Conservation (phyloP, 2,113 vertebrate species). For the Carassius carassius region DNA sequence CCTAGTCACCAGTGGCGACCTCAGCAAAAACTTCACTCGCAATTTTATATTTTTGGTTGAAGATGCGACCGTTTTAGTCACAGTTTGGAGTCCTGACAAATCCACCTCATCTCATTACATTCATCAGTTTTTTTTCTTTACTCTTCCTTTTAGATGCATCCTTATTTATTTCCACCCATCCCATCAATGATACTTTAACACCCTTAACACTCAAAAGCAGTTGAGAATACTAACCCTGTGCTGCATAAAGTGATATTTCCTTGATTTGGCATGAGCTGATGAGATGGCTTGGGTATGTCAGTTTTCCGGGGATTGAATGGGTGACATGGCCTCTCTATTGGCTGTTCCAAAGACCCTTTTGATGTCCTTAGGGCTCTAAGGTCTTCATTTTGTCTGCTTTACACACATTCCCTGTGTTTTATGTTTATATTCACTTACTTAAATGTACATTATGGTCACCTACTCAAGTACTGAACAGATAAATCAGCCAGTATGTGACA, state of each 20-base stretch:
- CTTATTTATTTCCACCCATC: background rate
- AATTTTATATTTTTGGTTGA: too few species aligned
- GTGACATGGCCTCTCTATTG: background rate
- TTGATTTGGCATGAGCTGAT: background rate
- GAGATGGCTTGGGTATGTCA: background rate
- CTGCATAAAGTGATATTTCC: background rate
- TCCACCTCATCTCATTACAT: constrained; percentile 27
- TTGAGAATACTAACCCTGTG: background rate
- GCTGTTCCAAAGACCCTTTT: background rate
- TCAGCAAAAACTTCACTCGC: too few species aligned
- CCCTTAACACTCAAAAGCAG: background rate
- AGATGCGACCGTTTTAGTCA: too few species aligned
- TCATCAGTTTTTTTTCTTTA: constrained; percentile 1
- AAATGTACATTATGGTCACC: background rate
- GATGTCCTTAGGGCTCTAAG: background rate
- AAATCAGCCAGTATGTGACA: background rate
- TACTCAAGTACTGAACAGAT: background rate
- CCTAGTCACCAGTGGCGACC: too few species aligned
- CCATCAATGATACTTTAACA: background rate
- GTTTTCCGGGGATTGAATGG: background rate
- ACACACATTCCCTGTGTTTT: background rate
- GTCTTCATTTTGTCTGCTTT: background rate
- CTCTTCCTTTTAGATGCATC: background rate
- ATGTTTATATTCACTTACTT: background rate
- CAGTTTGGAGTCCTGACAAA: background rate